Evolutionary conservation across 2,888 invertebrate species (phyloP), one percentile per base, ranked within the genome.

Genomic region (Galerucella calmariensis): DNA sequence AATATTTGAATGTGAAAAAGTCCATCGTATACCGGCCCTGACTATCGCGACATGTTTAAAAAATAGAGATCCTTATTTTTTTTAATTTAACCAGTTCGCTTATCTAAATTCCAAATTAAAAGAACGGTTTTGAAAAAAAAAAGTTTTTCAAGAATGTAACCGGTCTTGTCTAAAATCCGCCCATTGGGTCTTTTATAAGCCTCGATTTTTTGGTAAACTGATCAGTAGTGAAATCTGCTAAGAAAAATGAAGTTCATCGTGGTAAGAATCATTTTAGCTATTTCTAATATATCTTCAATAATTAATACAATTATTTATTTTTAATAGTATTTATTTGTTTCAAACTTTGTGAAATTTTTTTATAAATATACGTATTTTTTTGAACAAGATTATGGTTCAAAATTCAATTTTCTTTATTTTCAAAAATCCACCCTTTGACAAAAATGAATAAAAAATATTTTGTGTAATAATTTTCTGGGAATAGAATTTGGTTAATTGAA

Each of bases 161-260:
- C 63, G 63, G 63, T 46, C 63, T 44, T 56, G 16, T 10, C 10
- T 46, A 44, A 46, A 65, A 65, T 65, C 46, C 63, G 46, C 46
- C 16, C 16, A 20, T 46, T 46, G 16, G 63, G 16, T 16, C 63
- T 46, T 65, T 44, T 65, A 65, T 65, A 65, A 65, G 44, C 44
- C 9, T 46, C 41, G 14, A 65, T 4, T 46, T 65, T 65, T 65
- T 1, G 44, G 44, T 12, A 65, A 46, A 11, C 2, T 44, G 1
- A 14, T 65, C 63, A 65, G 63, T 65, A 20, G 63, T 65, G 63
- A 65, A 46, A 16, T 58, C 41, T 56, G 11, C 58, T 41, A 53
- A 27, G 16, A 16, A 66, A 66, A 58, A 71, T 71, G 71, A 71
- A 71, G 58, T 46, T 58, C 46, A 16, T 71, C 51, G 35, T 71